These are phyloP conservation scores for Echinops telfairi DNA, from an alignment of 2,113 vertebrate genomes.

Conservation along the genomic window DNA sequence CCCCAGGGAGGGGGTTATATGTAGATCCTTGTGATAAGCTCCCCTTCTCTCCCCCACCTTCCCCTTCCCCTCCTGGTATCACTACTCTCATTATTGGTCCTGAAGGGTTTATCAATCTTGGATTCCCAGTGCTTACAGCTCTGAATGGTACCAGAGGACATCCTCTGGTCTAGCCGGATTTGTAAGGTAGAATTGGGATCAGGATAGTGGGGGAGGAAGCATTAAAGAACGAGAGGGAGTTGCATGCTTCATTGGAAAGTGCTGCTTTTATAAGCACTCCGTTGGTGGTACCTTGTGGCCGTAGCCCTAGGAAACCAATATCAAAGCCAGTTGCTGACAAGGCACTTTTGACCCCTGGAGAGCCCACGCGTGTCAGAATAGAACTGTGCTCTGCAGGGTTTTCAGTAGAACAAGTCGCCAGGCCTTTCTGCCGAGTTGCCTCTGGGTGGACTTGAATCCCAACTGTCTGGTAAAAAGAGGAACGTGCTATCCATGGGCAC, in stretches of 20 bases:
- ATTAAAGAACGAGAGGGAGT: too few species aligned
- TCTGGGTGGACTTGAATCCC: background rate
- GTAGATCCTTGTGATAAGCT: too few species aligned
- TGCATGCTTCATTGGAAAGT: background rate
- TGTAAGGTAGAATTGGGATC: too few species aligned
- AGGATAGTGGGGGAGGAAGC: too few species aligned
- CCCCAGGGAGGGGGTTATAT: too few species aligned
- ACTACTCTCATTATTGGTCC: too few species aligned
- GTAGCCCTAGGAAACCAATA: background rate
- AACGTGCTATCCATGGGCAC: background rate
- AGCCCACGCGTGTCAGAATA: background rate
- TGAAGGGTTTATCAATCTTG: too few species aligned
- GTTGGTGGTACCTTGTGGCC: background rate
- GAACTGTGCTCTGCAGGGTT: background rate
- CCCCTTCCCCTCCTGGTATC: too few species aligned
- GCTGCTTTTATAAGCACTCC: background rate
- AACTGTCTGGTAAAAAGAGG: background rate
- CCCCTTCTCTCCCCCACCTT: too few species aligned
- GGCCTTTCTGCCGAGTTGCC: background rate
- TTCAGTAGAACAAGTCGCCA: background rate
- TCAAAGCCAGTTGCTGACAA: background rate
- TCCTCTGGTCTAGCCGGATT: too few species aligned
- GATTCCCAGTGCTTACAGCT: too few species aligned
- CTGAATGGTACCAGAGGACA: too few species aligned
- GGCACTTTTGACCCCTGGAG: background rate